Evolutionary conservation across 2,113 vertebrate genomes (phyloP), one percentile per base, ranked within the genome.

Genomic region (Todiramphus saurophagus): DNA sequence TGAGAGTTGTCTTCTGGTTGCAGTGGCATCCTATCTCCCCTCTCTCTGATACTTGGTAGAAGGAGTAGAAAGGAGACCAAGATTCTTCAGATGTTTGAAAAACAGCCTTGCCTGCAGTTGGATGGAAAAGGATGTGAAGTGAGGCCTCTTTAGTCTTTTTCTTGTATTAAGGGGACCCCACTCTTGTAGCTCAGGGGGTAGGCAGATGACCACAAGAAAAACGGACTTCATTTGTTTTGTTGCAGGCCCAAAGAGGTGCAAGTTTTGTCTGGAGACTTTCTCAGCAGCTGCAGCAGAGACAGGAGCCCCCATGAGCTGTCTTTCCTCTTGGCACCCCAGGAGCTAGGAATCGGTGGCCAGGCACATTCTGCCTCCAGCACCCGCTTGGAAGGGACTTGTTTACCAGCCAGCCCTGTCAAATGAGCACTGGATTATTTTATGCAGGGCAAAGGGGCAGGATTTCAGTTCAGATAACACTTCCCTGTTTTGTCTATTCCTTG

Each of bases 281-380:
- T 66, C 59, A n/a, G 17, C 14, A 68, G 25, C n/a, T n/a, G n/a
- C 56, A 27, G 53, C 69, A 60, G 56, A 18, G 11, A 27, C 8
- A 48, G 16, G 8, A 88, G 12, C 7, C 27, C 28, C 37, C 20
- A 3, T 0, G 39, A 37, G 7, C 13, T 25, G 7, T 44, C 39
- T 24, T 64, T 82, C 59, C n/a, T 46, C 10, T 33, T 66, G 66
- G 17, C 74, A 43, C 14, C 30, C 44, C 24, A 17, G 24, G 44
- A 74, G 43, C 27, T 69, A n/a, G 75, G 60, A 70, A 8, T 3
- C 35, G 67, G 39, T 55, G 7, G 56, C 50, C 62, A 84, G 43
- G 19, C 25, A 11, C 0, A 0, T 79, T 39, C 64, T 56, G 41
- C 17, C 37, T 70, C 50, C 80, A 80, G 0, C 8, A 7, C 2